Percentiles rank a stretch among this genome's conserved stretches.
Conservation (phyloP, 2,888 invertebrate genomes). For the Endotricha flammealis region DNA sequence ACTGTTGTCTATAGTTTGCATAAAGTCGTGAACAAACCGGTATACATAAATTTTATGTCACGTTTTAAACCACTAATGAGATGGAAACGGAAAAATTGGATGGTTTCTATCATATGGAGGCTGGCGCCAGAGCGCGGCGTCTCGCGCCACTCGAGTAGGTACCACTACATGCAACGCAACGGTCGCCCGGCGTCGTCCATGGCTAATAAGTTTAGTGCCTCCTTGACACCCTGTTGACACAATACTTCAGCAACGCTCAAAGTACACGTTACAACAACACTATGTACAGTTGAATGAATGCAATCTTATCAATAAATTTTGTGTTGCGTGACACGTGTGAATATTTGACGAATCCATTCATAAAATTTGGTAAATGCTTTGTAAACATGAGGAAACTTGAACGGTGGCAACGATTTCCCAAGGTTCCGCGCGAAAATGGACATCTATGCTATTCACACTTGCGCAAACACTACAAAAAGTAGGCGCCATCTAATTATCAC, state of each 20-base stretch:
- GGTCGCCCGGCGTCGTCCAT: conserved; percentile 15
- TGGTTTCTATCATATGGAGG: conserved; percentile 35
- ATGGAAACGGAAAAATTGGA: conserved; percentile 49
- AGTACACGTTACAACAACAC: conserved; percentile 9
- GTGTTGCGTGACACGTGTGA: not conserved
- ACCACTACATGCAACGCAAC: conserved; percentile 19
- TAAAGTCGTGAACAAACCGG: conserved; percentile 49
- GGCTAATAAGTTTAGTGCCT: conserved; percentile 18
- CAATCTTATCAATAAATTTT: not conserved
- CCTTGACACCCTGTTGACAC: conserved; percentile 18
- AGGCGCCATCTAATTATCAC: conserved; percentile 46
- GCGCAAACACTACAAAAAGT: conserved; percentile 29
- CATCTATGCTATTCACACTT: conserved; percentile 30
- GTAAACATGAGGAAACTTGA: conserved; percentile 7
- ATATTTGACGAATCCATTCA: conserved; percentile 6
- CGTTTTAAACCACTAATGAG: conserved; percentile 43
- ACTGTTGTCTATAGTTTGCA: conserved; percentile 47
- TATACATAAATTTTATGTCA: conserved; percentile 43
- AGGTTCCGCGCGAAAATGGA: conserved; percentile 12
- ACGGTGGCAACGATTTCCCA: conserved; percentile 4
- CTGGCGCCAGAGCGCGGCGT: conserved; percentile 40
- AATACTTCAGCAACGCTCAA: conserved; percentile 15
- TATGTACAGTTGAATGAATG: not conserved
- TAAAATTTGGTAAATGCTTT: not conserved
- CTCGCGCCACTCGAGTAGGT: conserved; percentile 19